Conservation (phyloP, 1,140 invertebrate species). For the Rhizoglyphus robini region DNA sequence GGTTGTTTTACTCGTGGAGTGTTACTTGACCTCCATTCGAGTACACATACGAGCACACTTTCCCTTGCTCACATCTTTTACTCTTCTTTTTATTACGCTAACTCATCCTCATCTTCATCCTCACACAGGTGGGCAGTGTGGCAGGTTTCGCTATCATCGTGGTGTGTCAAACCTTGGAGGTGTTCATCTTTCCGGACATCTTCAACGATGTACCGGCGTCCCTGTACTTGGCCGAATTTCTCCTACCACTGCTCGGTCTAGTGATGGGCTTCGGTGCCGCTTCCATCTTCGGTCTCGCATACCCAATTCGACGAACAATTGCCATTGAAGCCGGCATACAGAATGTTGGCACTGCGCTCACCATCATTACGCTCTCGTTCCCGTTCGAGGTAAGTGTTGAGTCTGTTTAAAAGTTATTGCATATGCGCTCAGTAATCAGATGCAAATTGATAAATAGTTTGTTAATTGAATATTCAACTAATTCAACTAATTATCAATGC, state of each 20-base stretch:
- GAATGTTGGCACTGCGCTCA: slow-evolving; percentile 33
- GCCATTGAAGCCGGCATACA: slow-evolving; percentile 37
- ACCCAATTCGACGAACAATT: slow-evolving; percentile 31
- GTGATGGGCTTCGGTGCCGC: slow-evolving; percentile 32
- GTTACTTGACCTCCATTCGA: neutral
- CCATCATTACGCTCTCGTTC: slow-evolving; percentile 30
- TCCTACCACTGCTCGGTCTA: slow-evolving; percentile 34
- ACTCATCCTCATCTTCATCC: neutral
- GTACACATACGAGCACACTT: neutral
- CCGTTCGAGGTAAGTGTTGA: slow-evolving; percentile 26
- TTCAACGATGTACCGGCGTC: slow-evolving; percentile 32
- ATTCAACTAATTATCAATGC: too few relatives aligned
- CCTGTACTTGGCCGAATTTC: slow-evolving; percentile 30
- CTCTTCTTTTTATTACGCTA: neutral
- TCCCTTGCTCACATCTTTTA: neutral
- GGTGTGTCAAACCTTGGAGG: slow-evolving; percentile 28
- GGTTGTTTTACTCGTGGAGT: too few relatives aligned
- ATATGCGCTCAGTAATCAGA: too few relatives aligned
- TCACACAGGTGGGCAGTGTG: slow-evolving; percentile 26
- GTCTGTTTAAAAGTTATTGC: too few relatives aligned
- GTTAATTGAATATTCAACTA: too few relatives aligned
- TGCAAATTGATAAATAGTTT: too few relatives aligned
- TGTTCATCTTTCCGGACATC: slow-evolving; percentile 30
- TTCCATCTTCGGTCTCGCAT: slow-evolving; percentile 29
- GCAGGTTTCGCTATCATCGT: slow-evolving; percentile 28